Percentiles rank a stretch among this genome's conserved stretches.
Evolutionary conservation across 2,888 invertebrate genomes (phyloP).

Genomic region (Leuctra nigra): DNA sequence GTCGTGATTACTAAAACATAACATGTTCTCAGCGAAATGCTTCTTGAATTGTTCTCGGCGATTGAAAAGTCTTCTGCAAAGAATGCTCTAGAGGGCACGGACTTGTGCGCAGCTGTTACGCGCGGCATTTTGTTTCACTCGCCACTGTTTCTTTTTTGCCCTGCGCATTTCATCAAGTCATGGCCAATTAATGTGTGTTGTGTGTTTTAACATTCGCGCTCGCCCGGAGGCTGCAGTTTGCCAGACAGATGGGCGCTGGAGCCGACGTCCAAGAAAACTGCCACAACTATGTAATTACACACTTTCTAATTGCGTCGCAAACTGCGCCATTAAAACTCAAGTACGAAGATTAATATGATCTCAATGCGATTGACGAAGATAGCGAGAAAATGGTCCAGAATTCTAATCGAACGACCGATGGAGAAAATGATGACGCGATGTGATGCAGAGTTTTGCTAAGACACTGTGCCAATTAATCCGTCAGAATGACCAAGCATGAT

Average conservation of each 20-base stretch:
- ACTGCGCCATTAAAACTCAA: not conserved
- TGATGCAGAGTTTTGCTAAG: not conserved
- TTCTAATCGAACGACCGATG: too few relatives aligned
- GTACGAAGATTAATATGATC: not conserved
- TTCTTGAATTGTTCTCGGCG: too few relatives aligned
- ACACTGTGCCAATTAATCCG: slow-evolving; percentile 13
- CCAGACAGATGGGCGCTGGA: slow-evolving; percentile 11
- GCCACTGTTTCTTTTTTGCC: slow-evolving; percentile 2
- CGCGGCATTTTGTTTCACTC: slow-evolving; percentile 12
- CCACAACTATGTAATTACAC: slow-evolving; percentile 10
- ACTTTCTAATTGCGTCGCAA: slow-evolving; percentile 10
- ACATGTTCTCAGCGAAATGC: too few relatives aligned
- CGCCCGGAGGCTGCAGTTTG: not conserved
- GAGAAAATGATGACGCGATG: not conserved
- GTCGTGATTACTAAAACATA: too few relatives aligned
- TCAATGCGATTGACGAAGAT: not conserved
- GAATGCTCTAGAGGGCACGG: too few relatives aligned
- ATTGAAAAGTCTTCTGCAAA: too few relatives aligned
- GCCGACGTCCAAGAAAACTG: slow-evolving; percentile 5
- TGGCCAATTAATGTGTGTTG: slow-evolving; percentile 14
- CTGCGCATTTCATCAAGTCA: slow-evolving; percentile 12
- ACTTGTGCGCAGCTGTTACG: not conserved
- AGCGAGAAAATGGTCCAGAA: not conserved
- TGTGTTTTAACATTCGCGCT: slow-evolving; percentile 4
- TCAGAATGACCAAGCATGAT: not conserved